These are phyloP conservation scores for Megaceryle alcyon DNA, from an alignment of 2,797 vertebrate species.

Conservation along the genomic window DNA sequence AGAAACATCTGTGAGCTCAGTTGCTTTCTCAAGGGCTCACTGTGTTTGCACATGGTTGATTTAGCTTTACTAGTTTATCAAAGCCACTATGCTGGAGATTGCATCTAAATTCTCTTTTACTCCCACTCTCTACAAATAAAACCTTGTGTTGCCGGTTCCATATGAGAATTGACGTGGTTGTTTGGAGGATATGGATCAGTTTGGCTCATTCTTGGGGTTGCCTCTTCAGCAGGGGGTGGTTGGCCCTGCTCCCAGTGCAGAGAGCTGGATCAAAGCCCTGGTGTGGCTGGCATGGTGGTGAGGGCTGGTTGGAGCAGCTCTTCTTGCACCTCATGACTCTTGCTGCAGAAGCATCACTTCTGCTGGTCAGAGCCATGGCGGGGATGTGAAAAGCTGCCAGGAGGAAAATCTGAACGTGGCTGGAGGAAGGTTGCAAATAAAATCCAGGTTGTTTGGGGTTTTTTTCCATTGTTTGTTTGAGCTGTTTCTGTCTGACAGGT, in stretches of 20 bases:
- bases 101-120: neutral
- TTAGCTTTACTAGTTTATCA: neutral
- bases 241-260: neutral
- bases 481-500: neutral
- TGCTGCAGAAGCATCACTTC: neutral
- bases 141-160: neutral
- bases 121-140: neutral
- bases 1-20: neutral
- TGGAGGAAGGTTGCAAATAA: neutral
- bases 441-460: neutral
- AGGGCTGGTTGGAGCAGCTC: neutral
- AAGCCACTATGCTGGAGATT: neutral
- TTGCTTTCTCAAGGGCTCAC: neutral
- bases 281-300: accelerated
- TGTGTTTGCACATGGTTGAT: neutral
- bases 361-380: neutral
- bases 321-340: neutral
- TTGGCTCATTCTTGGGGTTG: neutral
- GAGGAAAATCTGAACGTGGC: neutral
- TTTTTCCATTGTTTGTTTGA: neutral
- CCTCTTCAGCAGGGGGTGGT: neutral
- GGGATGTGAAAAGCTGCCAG: neutral
- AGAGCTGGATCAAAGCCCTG: neutral
- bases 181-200: neutral
- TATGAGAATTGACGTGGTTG: neutral